Evolutionary conservation across 1,140 invertebrate species (phyloP), one percentile per base, ranked within the genome.

Genomic region (Ceratina japonica): DNA sequence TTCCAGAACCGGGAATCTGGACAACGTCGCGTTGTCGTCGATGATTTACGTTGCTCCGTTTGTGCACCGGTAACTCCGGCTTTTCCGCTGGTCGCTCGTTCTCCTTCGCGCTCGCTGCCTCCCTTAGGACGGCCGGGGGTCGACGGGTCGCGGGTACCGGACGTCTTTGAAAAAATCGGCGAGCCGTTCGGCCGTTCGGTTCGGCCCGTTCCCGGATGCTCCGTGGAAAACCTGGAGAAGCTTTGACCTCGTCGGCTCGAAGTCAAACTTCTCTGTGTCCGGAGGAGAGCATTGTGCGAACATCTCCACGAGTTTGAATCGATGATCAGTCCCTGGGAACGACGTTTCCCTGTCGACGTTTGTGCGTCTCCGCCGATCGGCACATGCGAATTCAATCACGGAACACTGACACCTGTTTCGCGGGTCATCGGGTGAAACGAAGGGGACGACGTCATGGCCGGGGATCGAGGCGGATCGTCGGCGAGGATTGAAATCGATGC

Each of bases 261-360:
- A 59, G 66, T 85, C 80, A 82, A 63, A 44, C 72, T 64, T 82
- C 58, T 31, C 79, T 54, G 22, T 12, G 12, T 54, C 44, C 65
- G 74, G 22, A 18, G 61, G 70, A 54, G 66, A 61, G 81, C 83
- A 86, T 85, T 70, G 68, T 72, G 82, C 84, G 73, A 76, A 85
- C 84, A 86, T 85, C 79, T 85, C 84, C 80, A 82, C 79, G 24
- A 81, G 51, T 22, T 20, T 20, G 12, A 18, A 27, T 20, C 10
- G 18, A 8, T 27, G 8, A 13, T 56, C n/a, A 56, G 54, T 44
- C 10, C 13, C 51, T 5, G 44, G 44, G 27, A 44, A 44, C 37
- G 51, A 64, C 24, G 72, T 54, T 54, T 56, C 15, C n/a, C 27
- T 31, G 22, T 3, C 24, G 13, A 16, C 52, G 16, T 59, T 51